Conservation (phyloP, 2,797 vertebrate genomes). For the Pseudochirops corinnae region DNA sequence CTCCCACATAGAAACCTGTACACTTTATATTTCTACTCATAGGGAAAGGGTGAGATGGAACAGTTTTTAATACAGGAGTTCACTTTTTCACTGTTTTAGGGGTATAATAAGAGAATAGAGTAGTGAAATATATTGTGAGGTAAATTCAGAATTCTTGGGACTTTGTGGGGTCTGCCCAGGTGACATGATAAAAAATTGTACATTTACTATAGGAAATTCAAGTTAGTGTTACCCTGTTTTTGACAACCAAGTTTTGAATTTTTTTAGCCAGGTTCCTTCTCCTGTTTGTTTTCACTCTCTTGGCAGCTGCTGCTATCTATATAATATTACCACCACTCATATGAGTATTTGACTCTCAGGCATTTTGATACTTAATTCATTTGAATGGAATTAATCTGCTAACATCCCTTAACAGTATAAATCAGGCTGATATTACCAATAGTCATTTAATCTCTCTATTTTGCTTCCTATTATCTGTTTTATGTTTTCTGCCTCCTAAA, state of each 20-base stretch:
- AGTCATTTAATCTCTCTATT: slow-evolving; percentile 22
- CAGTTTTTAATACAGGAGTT: slow-evolving; percentile 6
- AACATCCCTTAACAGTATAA: slow-evolving; percentile 55
- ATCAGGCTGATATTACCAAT: slow-evolving; percentile 56
- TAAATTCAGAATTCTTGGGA: slow-evolving; percentile 14
- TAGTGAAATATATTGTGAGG: background rate
- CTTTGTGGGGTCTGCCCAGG: slow-evolving; percentile 40
- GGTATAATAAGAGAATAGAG: slow-evolving; percentile 8
- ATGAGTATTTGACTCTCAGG: slow-evolving; percentile 32
- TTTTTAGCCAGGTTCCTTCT: slow-evolving; percentile 65
- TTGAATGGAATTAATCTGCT: slow-evolving; percentile 75
- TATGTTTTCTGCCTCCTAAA: slow-evolving; percentile 46
- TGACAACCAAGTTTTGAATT: slow-evolving; percentile 59
- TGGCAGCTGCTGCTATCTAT: slow-evolving; percentile 46
- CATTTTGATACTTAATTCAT: slow-evolving; percentile 71
- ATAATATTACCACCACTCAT: slow-evolving; percentile 64
- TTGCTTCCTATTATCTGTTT: background rate
- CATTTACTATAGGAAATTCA: slow-evolving; percentile 11
- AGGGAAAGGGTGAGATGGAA: slow-evolving; percentile 8
- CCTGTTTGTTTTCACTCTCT: slow-evolving; percentile 64
- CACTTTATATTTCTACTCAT: background rate
- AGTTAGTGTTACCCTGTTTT: slow-evolving; percentile 25
- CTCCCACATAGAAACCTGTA: background rate
- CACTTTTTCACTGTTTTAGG: slow-evolving; percentile 6
- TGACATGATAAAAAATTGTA: slow-evolving; percentile 46